Evolutionary conservation across 1,140 invertebrate species (phyloP).

Genomic region (Megalopta genalis): DNA sequence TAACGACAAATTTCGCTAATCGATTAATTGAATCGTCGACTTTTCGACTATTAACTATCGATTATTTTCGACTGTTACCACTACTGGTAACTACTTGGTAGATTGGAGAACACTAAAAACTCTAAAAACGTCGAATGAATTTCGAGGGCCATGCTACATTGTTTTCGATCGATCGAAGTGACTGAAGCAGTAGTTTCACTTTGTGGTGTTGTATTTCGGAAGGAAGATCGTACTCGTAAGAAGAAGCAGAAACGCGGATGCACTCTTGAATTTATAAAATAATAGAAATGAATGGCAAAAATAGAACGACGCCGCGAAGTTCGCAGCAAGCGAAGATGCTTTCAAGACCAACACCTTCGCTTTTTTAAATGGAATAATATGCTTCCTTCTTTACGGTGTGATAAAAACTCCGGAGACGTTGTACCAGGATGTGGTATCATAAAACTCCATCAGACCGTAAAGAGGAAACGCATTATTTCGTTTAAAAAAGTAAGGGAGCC

Average conservation of each 20-base stretch:
- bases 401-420: background rate
- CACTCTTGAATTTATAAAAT: background rate
- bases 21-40: no score
- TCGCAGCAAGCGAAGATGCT: background rate
- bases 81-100: no score
- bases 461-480: background rate
- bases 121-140: no score
- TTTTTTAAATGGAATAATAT: constrained; percentile 13
- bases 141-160: no score
- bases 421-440: background rate
- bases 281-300: background rate
- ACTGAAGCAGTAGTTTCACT: no score
- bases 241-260: background rate
- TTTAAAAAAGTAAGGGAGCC: background rate
- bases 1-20: no score
- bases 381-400: background rate
- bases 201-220: no score
- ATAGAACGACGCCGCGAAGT: background rate
- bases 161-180: no score
- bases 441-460: constrained; percentile 5
- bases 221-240: background rate
- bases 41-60: no score
- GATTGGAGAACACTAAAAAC: no score
- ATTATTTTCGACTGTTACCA: no score
- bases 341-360: background rate